Evolutionary conservation across 2,888 invertebrate genomes (phyloP), one percentile per base, ranked within the genome.

Genomic region (Encarsia formosa): DNA sequence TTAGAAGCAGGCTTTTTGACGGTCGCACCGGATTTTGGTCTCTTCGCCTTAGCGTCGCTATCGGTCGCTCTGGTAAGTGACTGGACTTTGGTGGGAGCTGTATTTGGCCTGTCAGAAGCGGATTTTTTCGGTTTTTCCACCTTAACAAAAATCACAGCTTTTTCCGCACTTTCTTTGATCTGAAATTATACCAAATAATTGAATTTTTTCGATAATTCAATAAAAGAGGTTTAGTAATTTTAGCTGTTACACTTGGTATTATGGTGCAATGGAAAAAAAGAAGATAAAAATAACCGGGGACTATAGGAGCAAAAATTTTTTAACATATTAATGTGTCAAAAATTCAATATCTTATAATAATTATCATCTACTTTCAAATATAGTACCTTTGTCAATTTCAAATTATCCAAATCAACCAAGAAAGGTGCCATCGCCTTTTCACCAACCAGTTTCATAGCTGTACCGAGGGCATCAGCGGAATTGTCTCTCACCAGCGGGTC

Each of bases 401-500:
- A 76, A 35, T 84, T 82, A 70, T 99, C 98, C 1, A 98, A 75
- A 70, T 97, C 97, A 1, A 84, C 83, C 19, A 97, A 79, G 69
- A 92, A 91, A 0, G 92, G 89, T 39, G 81, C 81, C 52, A 98
- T 85, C 32, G 85, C 83, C 74, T 94, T 95, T 67, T 98, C 97
- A 2, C 96, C 91, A 11, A 97, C 88, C 4, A 96, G 81, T 74
- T 95, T 96, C 78, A 94, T 87, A 1, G 93, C 85, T 0, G 94
- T 95, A 9, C 98, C 99, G 15, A 99, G 75, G 0, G 97, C 96
- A 69, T 93, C 91, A 0, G 92, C 92, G 0, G 95, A 87, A 51
- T 88, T 87, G 69, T 99, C 98, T 64, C 98, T 80, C 0, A 98
- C 98, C 2, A 82, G 81, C 0, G 92, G 91, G 77, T 97, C 95